Evolutionary conservation across 2,888 invertebrate species (phyloP), one percentile per base, ranked within the genome.

Genomic region (Folsomia candida): DNA sequence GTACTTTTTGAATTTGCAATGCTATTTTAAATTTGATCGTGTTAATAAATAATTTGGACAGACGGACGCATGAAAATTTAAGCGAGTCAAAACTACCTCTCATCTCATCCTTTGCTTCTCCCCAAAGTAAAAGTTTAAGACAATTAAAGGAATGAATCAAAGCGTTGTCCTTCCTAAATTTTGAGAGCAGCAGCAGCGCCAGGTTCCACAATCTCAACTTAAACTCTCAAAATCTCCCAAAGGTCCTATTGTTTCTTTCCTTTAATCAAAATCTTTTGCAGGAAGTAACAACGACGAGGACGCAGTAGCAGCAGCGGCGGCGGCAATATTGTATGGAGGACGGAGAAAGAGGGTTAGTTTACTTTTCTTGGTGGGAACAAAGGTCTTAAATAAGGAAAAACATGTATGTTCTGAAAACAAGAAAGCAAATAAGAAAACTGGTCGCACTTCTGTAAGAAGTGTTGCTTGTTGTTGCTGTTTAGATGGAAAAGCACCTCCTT

Each of bases 211-310:
- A 54, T 54, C 54, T 54, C 54, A 54, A 54, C 18, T 22, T 54
- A 68, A 70, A 74, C 71, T 77, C 76, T 77, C 74, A 68, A 74
- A 76, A 71, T 75, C 74, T 76, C 76, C 78, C 76, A 64, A 73
- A 72, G 74, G 75, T 74, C 75, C 79, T 76, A 79, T 77, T 79
- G 77, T 79, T 76, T 77, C 77, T 75, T 77, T 78, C 71, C 74
- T 77, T 79, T 79, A 79, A 79, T 79, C 79, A 79, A 79, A 79
- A 79, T 76, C 77, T 76, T 79, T 76, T 74, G 73, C 70, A 73
- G 69, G 68, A 71, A 68, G 71, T 62, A 68, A n/a, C n/a, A n/a
- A n/a, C n/a, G n/a, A n/a, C n/a, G n/a, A n/a, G n/a, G n/a, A n/a
- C n/a, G n/a, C n/a, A n/a, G n/a, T n/a, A n/a, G n/a, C n/a, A n/a